Evolutionary conservation across 2,888 invertebrate species (phyloP), one percentile per base, ranked within the genome.

Genomic region (Drosophila paramelanica): DNA sequence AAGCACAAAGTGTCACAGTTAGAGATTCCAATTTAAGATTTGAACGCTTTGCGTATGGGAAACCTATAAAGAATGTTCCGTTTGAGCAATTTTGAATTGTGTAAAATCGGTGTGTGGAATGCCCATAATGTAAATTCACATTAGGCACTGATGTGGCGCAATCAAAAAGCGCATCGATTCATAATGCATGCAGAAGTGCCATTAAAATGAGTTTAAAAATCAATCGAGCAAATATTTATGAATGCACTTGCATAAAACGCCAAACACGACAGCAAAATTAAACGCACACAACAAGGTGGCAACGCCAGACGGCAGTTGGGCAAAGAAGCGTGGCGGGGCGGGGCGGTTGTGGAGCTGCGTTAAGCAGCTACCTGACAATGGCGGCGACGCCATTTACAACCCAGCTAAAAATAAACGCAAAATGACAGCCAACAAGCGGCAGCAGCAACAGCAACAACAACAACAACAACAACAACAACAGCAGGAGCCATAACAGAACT

Each of bases 191-290:
- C 42, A 20, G 5, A 46, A 56, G 41, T 36, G 65, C 45, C 68
- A 77, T 76, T 76, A 62, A 59, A 66, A 50, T 68, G 73, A 68
- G 52, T 52, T 72, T 72, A 52, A 71, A 70, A 77, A 69, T 79
- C 75, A 78, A 82, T 78, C 70, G 77, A 68, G 75, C 62, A 62
- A 62, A 73, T 55, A 60, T 82, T 79, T 82, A 82, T 81, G 69
- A 73, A 69, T 67, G 69, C 76, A 72, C 51, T 69, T 46, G 50
- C 68, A 59, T 36, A 36, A 50, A 73, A 61, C 45, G 69, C 56
- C n/a, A 27, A 6, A 27, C 27, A 38, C 31, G 36, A 13, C 43
- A 55, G 41, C 55, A 51, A 67, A 61, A 74, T 77, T 55, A 62
- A 79, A 67, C 56, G 67, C 76, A 67, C 58, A 70, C 67, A 68